Conservation (phyloP, 2,888 invertebrate genomes). For the Apodemia zela region DNA sequence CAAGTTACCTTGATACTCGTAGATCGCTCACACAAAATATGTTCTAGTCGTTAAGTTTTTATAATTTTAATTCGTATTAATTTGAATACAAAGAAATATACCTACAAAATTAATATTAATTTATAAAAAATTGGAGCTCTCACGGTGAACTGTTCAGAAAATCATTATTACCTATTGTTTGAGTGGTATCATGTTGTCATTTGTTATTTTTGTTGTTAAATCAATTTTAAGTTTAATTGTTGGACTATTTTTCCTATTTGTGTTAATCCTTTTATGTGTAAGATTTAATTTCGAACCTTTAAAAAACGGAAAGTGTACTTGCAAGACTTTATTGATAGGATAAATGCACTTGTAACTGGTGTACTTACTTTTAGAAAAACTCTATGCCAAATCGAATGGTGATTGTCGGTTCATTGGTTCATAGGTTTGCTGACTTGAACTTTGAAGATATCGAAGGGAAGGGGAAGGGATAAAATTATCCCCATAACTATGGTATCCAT, state of each 20-base stretch:
- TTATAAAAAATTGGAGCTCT: too few relatives aligned
- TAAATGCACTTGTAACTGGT: slow-evolving; percentile 88
- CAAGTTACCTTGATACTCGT: too few relatives aligned
- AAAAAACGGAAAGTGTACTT: slow-evolving; percentile 50
- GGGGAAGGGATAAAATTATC: too few relatives aligned
- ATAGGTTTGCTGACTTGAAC: slow-evolving; percentile 71
- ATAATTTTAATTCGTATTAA: too few relatives aligned
- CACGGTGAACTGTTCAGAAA: too few relatives aligned
- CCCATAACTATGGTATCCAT: too few relatives aligned
- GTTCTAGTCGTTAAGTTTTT: too few relatives aligned
- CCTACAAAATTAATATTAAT: too few relatives aligned
- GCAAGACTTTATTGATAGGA: slow-evolving; percentile 53
- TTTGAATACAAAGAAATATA: too few relatives aligned
- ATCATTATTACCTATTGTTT: too few relatives aligned
- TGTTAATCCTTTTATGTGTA: slow-evolving; percentile 27
- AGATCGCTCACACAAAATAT: too few relatives aligned
- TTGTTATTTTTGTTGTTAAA: neutral
- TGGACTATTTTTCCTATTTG: slow-evolving; percentile 23
- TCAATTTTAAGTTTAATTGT: neutral
- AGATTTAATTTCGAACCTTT: slow-evolving; percentile 39
- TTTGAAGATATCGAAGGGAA: slow-evolving; percentile 39
- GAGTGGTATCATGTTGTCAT: neutral
- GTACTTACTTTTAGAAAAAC: slow-evolving; percentile 80
- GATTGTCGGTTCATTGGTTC: slow-evolving; percentile 58
- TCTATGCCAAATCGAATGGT: slow-evolving; percentile 68